phyloP scores from a whole-genome alignment of 2,888 invertebrate genomes.

The Dusona sp. region DNA sequence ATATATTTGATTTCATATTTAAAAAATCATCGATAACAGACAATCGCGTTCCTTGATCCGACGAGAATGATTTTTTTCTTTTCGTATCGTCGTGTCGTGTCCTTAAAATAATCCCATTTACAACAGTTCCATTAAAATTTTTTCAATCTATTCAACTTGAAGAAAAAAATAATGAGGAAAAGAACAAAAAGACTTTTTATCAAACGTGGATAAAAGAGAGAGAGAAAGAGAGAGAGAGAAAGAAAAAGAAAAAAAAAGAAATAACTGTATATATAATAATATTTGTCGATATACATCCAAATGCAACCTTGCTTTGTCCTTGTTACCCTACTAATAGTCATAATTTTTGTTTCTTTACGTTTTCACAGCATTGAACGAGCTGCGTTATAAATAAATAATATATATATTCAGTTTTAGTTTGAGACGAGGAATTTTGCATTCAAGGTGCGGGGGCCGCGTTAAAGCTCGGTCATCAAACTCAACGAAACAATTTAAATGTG shows the following conservation, averaged over 20 bases:
- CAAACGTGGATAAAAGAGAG: constrained; percentile 51
- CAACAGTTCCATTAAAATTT: constrained; percentile 52
- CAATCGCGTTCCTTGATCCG: constrained; percentile 37
- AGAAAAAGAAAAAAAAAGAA: constrained; percentile 48
- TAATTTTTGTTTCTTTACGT: constrained; percentile 36
- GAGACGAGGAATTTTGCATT: constrained; percentile 80
- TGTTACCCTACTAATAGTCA: constrained; percentile 57
- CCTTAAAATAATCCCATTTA: constrained; percentile 57
- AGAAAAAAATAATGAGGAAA: constrained; percentile 33
- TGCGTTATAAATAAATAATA: constrained; percentile 52
- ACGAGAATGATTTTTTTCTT: constrained; percentile 32
- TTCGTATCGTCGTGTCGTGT: constrained; percentile 34
- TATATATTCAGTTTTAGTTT: constrained; percentile 30
- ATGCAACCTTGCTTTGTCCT: constrained; percentile 75
- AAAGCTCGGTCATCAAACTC: constrained; percentile 53
- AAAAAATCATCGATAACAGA: constrained; percentile 48
- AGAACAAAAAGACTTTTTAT: constrained; percentile 38
- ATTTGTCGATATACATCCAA: constrained; percentile 72
- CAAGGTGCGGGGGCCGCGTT: constrained; percentile 70
- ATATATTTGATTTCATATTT: constrained; percentile 35
- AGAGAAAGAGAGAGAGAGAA: constrained; percentile 35
- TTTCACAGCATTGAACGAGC: constrained; percentile 38
- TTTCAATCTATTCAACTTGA: constrained; percentile 47
- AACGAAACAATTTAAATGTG: constrained; percentile 47
- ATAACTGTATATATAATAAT: constrained; percentile 64